phyloP scores from a whole-genome alignment of 2,797 vertebrate genomes.

The Silurus lanzhouensis region DNA sequence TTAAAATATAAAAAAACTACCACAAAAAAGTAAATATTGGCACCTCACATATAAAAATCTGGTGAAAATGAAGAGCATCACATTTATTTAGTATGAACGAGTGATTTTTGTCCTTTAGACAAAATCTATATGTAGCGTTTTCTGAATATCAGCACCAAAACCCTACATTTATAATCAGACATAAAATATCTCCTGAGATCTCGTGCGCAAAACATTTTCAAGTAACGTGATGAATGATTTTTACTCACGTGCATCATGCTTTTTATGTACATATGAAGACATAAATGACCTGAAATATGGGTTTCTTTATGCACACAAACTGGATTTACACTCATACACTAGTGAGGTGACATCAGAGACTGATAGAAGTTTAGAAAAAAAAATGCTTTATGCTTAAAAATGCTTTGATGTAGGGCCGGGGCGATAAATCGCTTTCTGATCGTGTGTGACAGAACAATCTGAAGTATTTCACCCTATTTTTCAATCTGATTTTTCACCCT shows the following conservation, averaged over 20 bases:
- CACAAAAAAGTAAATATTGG: no score
- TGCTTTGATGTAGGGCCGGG: neutral
- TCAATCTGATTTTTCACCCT: no score
- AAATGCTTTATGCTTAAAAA: no score
- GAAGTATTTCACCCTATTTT: no score
- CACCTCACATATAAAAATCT: neutral
- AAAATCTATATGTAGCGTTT: neutral
- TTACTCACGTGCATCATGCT: neutral
- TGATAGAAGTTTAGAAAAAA: neutral
- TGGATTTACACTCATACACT: neutral
- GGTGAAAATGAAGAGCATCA: neutral
- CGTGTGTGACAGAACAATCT: no score
- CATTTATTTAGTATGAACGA: neutral
- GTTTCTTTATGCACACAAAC: neutral
- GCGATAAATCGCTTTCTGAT: neutral
- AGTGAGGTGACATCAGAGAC: no score
- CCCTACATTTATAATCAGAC: neutral
- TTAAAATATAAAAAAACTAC: neutral
- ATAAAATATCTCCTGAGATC: neutral
- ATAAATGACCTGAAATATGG: neutral
- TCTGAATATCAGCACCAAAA: neutral
- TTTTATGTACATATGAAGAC: neutral
- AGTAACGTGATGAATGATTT: neutral
- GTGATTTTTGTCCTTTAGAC: neutral
- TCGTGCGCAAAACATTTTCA: neutral